Evolutionary conservation across 1,140 invertebrate genomes (phyloP), one percentile per base, ranked within the genome.

Genomic region (Calosoma granatense): DNA sequence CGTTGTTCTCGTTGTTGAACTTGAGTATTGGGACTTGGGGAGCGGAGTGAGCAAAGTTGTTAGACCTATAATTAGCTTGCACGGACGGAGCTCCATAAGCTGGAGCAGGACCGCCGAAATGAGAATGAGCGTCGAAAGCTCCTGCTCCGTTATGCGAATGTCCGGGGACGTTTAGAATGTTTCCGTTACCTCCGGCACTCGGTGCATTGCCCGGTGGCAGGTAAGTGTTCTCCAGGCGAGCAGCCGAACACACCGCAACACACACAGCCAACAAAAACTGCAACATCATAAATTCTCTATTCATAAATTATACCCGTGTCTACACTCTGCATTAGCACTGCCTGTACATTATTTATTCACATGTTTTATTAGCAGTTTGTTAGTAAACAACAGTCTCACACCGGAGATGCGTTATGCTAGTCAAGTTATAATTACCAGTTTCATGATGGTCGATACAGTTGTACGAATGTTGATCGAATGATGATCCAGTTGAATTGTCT

Each of bases 181-280:
- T 47, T 4, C 41, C 41, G 17, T 12, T 47, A 12, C 41, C 41
- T 9, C 41, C 17, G 17, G 41, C 41, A 12, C 9, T 12, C 3
- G 9, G 3, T 47, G 41, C 9, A 47, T 47, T 17, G 4, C 41
- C 66, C 1, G 81, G 82, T n/a, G 82, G 82, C 12, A 84, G 72
- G 64, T 84, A 84, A 12, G 74, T 77, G 63, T 78, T 80, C 58
- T 83, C 82, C 58, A 84, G 68, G 56, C 79, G 76, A 30, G 64
- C 64, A 20, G 65, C 57, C 17, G 63, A 9, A 17, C 41, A 47
- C 15, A 47, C 41, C 9, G 3, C 57, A 1, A 43, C 53, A 57
- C 6, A 23, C 39, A 14, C 14, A 19, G 54, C 12, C 51, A 56
- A 2, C 17, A 51, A n/a, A 19, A 56, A 59, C 53, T 59, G 30